Conservation (phyloP, 2,797 vertebrate species). For the Knipowitschia caucasica region DNA sequence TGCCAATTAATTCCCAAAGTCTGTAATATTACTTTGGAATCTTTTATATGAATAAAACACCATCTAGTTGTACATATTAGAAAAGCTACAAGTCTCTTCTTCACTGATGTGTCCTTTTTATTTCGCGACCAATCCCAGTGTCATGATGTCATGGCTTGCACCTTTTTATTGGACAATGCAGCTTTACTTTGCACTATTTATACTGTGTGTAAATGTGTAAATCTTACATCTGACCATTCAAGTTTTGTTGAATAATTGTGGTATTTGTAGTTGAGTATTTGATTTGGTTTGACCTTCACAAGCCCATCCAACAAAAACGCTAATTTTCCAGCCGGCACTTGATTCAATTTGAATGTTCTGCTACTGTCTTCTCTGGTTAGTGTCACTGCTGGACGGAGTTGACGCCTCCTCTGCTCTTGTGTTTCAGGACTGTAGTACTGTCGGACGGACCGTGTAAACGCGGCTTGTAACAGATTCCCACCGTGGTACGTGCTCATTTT, state of each 20-base stretch:
- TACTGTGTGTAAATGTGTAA: too few relatives aligned
- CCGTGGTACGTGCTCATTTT: constrained; percentile 61
- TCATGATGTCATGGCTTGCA: too few relatives aligned
- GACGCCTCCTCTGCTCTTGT: constrained; percentile 18
- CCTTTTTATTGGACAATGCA: too few relatives aligned
- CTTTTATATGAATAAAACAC: too few relatives aligned
- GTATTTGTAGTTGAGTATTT: background rate
- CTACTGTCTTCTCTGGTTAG: constrained; percentile 4
- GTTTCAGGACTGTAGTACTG: constrained; percentile 81
- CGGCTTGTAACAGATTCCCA: constrained; percentile 69
- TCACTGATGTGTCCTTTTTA: too few relatives aligned
- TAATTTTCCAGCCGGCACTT: background rate
- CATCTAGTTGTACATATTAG: too few relatives aligned
- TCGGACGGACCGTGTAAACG: constrained; percentile 74
- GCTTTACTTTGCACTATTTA: too few relatives aligned
- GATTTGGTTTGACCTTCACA: background rate
- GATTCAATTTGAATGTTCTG: background rate
- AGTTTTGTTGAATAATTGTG: background rate
- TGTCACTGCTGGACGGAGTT: background rate
- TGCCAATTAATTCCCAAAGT: too few relatives aligned
- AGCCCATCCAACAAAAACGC: background rate
- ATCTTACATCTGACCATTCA: too few relatives aligned
- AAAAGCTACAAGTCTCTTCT: too few relatives aligned
- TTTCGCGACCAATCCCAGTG: too few relatives aligned
- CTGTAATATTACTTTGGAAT: too few relatives aligned